A percentile compares a stretch with the other conserved stretches of the same genome.
Evolutionary conservation across 2,888 invertebrate genomes (phyloP).

Genomic region (Conus canariensis): DNA sequence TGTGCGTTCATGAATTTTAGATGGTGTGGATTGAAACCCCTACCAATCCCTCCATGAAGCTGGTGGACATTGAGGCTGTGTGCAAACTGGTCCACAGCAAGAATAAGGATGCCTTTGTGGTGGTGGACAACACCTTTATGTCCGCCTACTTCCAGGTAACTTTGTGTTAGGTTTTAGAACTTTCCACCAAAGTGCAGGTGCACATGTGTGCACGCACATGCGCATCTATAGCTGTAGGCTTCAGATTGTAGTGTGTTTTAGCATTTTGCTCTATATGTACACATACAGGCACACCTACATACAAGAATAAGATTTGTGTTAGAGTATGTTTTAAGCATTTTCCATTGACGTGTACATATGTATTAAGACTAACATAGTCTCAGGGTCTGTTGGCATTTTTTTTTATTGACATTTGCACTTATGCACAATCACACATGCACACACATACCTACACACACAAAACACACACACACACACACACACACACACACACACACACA

Average conservation of each 20-base stretch:
- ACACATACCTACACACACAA: no score
- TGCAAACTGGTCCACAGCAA: slow-evolving; percentile 81
- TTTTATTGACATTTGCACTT: no score
- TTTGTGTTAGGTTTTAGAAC: slow-evolving; percentile 4
- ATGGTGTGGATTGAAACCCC: slow-evolving; percentile 96
- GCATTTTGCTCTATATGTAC: no score
- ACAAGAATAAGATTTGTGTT: no score
- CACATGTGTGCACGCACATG: neutral
- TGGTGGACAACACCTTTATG: slow-evolving; percentile 91
- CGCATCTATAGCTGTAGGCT: neutral
- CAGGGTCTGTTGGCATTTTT: no score
- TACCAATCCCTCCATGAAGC: slow-evolving; percentile 95
- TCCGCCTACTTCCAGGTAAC: slow-evolving; percentile 89
- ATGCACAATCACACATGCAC: no score
- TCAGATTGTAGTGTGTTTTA: neutral
- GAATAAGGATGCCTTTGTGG: slow-evolving; percentile 79
- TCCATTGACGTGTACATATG: no score
- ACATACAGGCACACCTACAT: no score
- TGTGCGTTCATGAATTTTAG: slow-evolving; percentile 51
- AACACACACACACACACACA: no score
- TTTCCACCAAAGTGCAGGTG: neutral
- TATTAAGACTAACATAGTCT: no score
- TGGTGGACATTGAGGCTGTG: slow-evolving; percentile 90
- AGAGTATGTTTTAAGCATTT: no score
- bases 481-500: no score